Base-by-base conservation (phyloP, 2,797 vertebrate species). In the Sebastes hubbsi region DNA sequence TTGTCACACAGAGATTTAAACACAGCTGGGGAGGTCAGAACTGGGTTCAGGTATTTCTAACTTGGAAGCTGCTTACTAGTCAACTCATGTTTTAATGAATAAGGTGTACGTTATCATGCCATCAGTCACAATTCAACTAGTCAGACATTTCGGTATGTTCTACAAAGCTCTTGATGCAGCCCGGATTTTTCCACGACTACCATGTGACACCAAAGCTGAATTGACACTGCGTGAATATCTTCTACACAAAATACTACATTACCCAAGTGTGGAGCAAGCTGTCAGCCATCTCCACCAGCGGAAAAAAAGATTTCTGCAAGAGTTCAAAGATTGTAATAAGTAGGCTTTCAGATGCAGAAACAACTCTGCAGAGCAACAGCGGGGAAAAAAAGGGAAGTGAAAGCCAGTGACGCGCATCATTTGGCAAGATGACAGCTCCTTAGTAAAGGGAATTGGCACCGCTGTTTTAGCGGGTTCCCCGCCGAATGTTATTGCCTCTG, bases 391-490 rank as follows among this genome's bases (percentile, higher is more conserved):
- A 38, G 18, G 77, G 67, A 82, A 78, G 65, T 46, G 61, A 66
- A 88, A 84, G n/a, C 73, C 84, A 74, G 72, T 83, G 89, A 88
- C 80, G 80, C 49, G 86, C 87, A 85, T 90, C 85, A 85, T 92
- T 92, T 90, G 90, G 88, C 78, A 42, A 89, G 78, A 88, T 92
- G 91, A 92, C 94, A 92, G 92, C 85, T 92, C 81, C 86, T 93
- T 87, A 90, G 89, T 82, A 83, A 87, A 88, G 83, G 86, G 84
- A 92, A 89, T 84, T 83, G 88, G 88, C 83, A 72, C 77, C 55
- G 67, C 87, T 90, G 88, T 91, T 93, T 92, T 73, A 86, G 78
- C 81, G 61, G 84, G 75, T 83, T 92, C 87, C 88, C 84, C 42
- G 63, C 85, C 56, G 85, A 93, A 93, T 72, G 90, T 90, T 89